Evolutionary conservation across 2,113 vertebrate genomes (phyloP), one percentile per base, ranked within the genome.

Genomic region (Pachypanchax playfairii): DNA sequence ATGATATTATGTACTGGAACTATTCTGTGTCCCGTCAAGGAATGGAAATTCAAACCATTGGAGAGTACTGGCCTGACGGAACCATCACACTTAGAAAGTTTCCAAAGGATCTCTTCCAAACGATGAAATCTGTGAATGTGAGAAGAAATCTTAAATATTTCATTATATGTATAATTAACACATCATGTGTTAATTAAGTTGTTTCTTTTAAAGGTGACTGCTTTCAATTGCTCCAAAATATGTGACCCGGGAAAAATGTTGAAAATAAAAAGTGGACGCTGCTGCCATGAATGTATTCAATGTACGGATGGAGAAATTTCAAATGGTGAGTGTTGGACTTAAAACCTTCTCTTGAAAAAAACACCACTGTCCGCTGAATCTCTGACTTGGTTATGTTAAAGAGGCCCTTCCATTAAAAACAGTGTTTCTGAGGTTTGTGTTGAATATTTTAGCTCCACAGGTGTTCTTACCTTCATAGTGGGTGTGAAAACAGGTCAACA

Each of bases 1-100:
- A 88, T 50, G 78, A 88, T 5, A 68, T 88, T 11, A 6, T 88
- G 1, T 29, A 65, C 3, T 88, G 88, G 88, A 49, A 79, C 46
- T 59, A 13, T 9, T 8, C 39, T 22, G 11, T 4, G 10, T 20
- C 47, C 12, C 46, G 44, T 1, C 3, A 11, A 4, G 0, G 0
- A 2, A 1, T 20, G 5, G 0, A 1, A 3, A 58, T 85, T 15
- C 0, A 31, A 64, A 44, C 25, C 5, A 74, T 87, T 20, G 84
- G 88, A 50, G 70, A 64, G 36, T 89, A 85, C 48, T 35, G 21
- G 38, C 76, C 76, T 15, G 1, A 41, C 8, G 8, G 17, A 42
- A 2, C 2, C 5, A 59, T 82, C 1, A 3, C 1, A 22, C 0
- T 85, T 26, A 26, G 22, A 8, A 1, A 22, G 17, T 0, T 85